Evolutionary conservation across 53 echinoderm and acorn worm species (phyloP), one percentile per base, ranked within the genome.

Genomic region (Glandiceps talaboti): DNA sequence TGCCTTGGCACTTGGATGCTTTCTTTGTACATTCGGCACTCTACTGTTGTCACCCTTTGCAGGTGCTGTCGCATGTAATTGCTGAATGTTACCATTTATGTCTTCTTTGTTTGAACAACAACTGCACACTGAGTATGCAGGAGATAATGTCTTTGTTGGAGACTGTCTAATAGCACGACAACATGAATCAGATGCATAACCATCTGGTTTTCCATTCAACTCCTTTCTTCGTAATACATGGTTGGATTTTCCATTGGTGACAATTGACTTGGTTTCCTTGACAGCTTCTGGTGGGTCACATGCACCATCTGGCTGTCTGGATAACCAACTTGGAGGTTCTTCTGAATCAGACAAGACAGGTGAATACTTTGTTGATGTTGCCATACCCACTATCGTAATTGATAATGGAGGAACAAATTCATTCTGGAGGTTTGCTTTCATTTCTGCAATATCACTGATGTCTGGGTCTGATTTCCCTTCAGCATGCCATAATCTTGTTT

Each of bases 221-320:
- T 45, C 64, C 64, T 45, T 45, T 20, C 64, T 45, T 20, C 64
- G 6, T 20, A 45, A 45, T 20, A 45, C 64, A 45, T 45, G 64
- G 64, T 20, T 45, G 6, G 64, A 45, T 20, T 45, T 45, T 20
- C 64, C 64, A 45, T 45, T 45, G 64, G 6, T 12, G 64, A 45
- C 64, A 45, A 6, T 45, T 12, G 64, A 45, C 20, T 45, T 45
- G 6, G 64, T 84, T 64, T 95, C 95, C 74, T 94, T 92, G 1
- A 85, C 87, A 79, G 90, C 90, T 10, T 45, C 64, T 45, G 64
- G 64, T 12, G 64, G 64, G 64, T 45, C 64, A 45, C 64, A 45
- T 12, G 93, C 97, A 79, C 92, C 92, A 74, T 96, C 93, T 30
- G 92, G 92, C 81, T 91, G 85, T 33, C 93, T 82, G 31, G 84